Evolutionary conservation across 37 sponge, comb jelly and placozoan species (phyloP).

Genomic region (Eunapius fragilis): DNA sequence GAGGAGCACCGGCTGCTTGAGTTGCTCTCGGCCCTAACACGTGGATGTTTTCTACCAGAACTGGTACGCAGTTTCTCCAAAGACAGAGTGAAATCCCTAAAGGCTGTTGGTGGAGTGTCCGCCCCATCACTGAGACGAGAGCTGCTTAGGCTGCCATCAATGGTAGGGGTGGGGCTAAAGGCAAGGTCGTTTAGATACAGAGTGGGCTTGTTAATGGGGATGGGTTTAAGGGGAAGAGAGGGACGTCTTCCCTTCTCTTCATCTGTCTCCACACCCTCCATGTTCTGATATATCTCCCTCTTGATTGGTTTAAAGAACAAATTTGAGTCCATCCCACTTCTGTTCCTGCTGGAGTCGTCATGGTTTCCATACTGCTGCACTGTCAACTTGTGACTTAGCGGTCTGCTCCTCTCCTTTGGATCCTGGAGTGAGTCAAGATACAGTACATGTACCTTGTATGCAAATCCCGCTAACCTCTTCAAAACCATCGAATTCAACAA

Average conservation of each 20-base stretch:
- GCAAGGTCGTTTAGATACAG: background rate
- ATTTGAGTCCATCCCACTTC: no score
- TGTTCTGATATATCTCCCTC: no score
- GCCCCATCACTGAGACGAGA: background rate
- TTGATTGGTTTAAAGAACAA: slow-evolving; percentile 33
- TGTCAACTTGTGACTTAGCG: slow-evolving; percentile 14
- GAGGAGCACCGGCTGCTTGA: background rate
- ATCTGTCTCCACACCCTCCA: slow-evolving; percentile 2
- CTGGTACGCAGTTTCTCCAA: slow-evolving; percentile 3
- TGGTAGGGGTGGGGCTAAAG: no score
- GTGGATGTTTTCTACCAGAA: background rate
- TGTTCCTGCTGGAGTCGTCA: background rate
- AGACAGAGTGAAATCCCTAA: background rate
- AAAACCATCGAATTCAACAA: slow-evolving; percentile 9
- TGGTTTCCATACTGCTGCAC: slow-evolving; percentile 20
- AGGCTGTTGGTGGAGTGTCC: no score
- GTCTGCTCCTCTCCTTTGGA: no score
- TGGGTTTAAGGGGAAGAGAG: slow-evolving; percentile 25
- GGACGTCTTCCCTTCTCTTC: slow-evolving; percentile 32
- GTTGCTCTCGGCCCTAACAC: background rate
- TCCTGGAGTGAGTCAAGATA: no score
- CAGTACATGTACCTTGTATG: background rate
- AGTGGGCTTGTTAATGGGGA: slow-evolving; percentile 32
- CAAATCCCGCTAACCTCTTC: background rate
- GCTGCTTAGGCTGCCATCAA: no score